A percentile compares a stretch with the other conserved stretches of the same genome.
These are phyloP conservation scores for Achlya flavicornis DNA, from an alignment of 2,888 invertebrate genomes.

Conservation along the genomic window DNA sequence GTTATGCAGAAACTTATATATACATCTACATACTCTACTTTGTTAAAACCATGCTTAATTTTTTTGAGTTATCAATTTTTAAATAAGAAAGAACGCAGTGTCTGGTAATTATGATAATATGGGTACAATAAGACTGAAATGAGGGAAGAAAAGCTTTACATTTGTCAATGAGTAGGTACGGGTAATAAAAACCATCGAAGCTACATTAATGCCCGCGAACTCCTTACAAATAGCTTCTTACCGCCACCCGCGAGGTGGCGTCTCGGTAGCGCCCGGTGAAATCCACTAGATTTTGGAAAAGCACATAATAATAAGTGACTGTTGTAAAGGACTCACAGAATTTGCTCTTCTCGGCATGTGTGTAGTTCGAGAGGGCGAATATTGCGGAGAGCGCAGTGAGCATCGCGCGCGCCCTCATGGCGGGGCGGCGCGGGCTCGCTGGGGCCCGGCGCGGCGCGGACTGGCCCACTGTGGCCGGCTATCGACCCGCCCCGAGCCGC, in stretches of 20 bases:
- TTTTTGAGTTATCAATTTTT: neutral
- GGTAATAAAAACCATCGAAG: constrained; percentile 1
- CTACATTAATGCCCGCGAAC: constrained; percentile 31
- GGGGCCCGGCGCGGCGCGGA: constrained; percentile 62
- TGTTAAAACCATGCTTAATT: neutral
- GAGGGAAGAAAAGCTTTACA: neutral
- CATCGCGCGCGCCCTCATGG: constrained; percentile 76
- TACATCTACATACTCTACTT: neutral
- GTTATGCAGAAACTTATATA: too few relatives aligned
- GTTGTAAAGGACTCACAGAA: constrained; percentile 72
- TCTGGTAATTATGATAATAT: neutral
- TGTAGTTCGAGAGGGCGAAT: constrained; percentile 38
- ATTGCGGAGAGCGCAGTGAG: constrained; percentile 63
- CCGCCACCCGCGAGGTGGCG: constrained; percentile 22
- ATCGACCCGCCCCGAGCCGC: constrained; percentile 32
- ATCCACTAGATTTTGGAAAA: neutral
- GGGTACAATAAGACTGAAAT: neutral
- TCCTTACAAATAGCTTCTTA: constrained; percentile 20
- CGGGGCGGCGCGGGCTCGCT: constrained; percentile 72
- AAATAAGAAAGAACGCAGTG: neutral
- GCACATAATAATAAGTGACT: constrained; percentile 12
- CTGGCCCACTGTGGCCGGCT: constrained; percentile 31
- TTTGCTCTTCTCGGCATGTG: constrained; percentile 80
- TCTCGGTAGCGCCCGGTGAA: neutral
- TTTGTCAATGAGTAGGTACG: neutral